Evolutionary conservation across 2,113 vertebrate genomes (phyloP).

Genomic region (Tauraco erythrolophus): DNA sequence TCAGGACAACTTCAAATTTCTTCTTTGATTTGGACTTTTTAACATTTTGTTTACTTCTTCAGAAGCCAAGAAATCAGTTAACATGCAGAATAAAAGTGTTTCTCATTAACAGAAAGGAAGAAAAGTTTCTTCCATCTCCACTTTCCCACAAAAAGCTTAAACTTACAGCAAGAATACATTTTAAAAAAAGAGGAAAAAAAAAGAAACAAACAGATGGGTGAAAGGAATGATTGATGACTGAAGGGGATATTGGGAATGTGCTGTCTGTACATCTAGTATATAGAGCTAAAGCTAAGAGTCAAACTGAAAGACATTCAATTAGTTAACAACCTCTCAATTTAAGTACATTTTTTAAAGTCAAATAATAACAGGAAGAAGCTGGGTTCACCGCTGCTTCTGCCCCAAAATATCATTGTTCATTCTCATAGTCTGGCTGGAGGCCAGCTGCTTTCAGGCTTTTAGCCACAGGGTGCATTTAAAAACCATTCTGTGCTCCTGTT

Average conservation of each 20-base stretch:
- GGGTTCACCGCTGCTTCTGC: not conserved
- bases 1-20: constrained; percentile 14
- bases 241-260: not conserved
- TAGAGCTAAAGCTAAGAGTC: not conserved
- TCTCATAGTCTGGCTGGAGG: not conserved
- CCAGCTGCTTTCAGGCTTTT: constrained; percentile 20
- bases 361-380: not conserved
- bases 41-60: constrained; percentile 18
- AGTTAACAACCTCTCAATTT: constrained; percentile 10
- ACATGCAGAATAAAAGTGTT: not conserved
- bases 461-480: constrained; percentile 15
- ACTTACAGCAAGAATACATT: not conserved
- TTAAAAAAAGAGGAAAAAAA: not conserved
- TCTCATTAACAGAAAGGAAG: not conserved
- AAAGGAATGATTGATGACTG: not conserved
- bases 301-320: not conserved
- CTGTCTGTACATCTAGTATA: not conserved
- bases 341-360: constrained; percentile 5
- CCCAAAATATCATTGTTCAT: constrained; percentile 13
- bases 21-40: not conserved
- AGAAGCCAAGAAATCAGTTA: not conserved
- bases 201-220: not conserved
- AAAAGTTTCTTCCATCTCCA: not conserved
- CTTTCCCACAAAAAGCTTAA: not conserved
- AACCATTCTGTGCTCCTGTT: not conserved